Evolutionary conservation across 2,797 vertebrate genomes (phyloP), one percentile per base, ranked within the genome.

Genomic region (Helostoma temminkii): DNA sequence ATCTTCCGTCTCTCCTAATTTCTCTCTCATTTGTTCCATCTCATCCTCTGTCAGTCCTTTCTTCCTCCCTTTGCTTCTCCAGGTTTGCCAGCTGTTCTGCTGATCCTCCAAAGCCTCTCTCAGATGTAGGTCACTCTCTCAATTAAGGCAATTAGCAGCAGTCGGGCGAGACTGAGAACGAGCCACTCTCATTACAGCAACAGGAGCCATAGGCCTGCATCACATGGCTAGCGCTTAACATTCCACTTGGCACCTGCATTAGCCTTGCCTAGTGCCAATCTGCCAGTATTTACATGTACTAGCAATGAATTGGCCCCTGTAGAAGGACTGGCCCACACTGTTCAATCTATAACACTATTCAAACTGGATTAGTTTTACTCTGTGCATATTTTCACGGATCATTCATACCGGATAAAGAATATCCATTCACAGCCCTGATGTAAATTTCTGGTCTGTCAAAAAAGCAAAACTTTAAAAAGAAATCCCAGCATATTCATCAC

Each of bases 121-220:
- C 84, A 78, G 81, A 92, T 92, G 85, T 90, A 90, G 90, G 90
- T 92, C 89, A 87, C 73, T 84, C 80, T 82, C 86, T 89, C 88
- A 89, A 91, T 91, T 89, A 90, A 88, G 80, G 85, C 89, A 91
- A 90, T 91, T 91, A 91, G 84, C 82, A 74, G 83, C 74, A 82
- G 77, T 57, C 54, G 30, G 68, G 68, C 18, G 69, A 84, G 72
- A 78, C 81, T 62, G 76, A 57, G 78, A 81, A 75, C 2, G 66
- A 76, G 72, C 50, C 37, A 53, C 81, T 81, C 70, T 88, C 83
- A 75, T 78, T 81, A 83, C 81, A 79, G 89, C 87, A 89, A 89
- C 85, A 87, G 86, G 87, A 87, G 80, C 86, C 78, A 88, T 66
- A 71, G 83, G 61, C 75, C 73, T 3, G 32, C 67, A n/a, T 77